These are phyloP conservation scores for Tricholaema leucomelas DNA, from an alignment of 2,113 vertebrate genomes.

Conservation along the genomic window DNA sequence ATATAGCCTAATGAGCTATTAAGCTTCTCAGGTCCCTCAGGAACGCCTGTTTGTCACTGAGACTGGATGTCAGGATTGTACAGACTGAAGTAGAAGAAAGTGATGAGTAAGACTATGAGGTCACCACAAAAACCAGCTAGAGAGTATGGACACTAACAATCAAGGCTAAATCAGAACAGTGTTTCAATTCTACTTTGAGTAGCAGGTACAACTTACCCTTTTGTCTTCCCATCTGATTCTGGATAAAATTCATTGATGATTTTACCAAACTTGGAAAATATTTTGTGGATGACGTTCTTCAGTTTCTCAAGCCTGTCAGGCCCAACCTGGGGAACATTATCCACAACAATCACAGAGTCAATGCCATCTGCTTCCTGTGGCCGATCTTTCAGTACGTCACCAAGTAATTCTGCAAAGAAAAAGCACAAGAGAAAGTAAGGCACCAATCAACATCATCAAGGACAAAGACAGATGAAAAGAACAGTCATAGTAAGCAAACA, in stretches of 20 bases:
- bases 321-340: constrained; percentile 96
- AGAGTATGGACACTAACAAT: not conserved
- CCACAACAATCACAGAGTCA: constrained; percentile 93
- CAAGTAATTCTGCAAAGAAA: constrained; percentile 78
- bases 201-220: constrained; percentile 81
- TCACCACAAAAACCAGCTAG: not conserved
- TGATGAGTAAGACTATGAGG: not conserved
- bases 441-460: not conserved
- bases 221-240: constrained; percentile 90
- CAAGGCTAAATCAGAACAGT: not conserved
- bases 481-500: not conserved
- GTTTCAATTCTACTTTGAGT: not conserved
- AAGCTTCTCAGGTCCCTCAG: not conserved
- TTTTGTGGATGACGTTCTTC: constrained; percentile 97
- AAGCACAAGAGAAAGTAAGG: not conserved
- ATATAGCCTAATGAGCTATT: not conserved
- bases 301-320: constrained; percentile 93
- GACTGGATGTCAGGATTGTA: not conserved
- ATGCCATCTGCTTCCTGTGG: constrained; percentile 96
- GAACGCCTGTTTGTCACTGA: not conserved
- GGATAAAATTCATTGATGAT: constrained; percentile 97
- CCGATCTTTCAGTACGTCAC: constrained; percentile 87
- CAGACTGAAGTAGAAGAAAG: not conserved
- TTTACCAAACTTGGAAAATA: constrained; percentile 98
- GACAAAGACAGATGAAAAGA: not conserved